phyloP scores from a whole-genome alignment of 1,140 invertebrate species.

The Rhopalosiphum padi region DNA sequence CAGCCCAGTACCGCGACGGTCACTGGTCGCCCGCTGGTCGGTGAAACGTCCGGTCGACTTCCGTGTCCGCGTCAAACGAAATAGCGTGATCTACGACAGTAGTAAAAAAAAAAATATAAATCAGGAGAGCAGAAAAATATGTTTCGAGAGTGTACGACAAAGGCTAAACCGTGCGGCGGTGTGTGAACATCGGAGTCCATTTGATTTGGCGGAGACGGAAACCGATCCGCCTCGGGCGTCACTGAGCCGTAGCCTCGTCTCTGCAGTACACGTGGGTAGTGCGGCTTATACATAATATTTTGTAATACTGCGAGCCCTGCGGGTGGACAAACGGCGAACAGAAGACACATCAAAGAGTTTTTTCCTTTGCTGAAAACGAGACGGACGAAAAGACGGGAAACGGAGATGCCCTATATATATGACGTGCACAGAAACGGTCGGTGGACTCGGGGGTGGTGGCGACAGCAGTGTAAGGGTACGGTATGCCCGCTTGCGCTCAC shows the following conservation, averaged over 20 bases:
- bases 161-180: background rate
- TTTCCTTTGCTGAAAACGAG: background rate
- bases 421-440: background rate
- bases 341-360: slow-evolving; percentile 22
- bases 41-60: no score
- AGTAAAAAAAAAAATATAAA: no score
- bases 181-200: background rate
- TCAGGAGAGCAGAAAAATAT: no score
- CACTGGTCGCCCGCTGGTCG: no score
- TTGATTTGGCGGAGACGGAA: background rate
- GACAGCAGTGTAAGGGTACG: background rate
- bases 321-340: background rate
- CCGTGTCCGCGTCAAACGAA: no score
- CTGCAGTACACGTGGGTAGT: background rate
- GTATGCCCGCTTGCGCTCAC: background rate
- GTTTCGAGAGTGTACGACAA: no score
- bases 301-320: background rate
- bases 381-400: background rate
- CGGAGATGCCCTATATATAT: background rate
- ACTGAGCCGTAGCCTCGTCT: background rate
- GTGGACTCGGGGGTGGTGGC: background rate
- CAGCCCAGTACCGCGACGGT: no score
- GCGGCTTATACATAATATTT: background rate
- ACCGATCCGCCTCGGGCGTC: background rate
- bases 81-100: no score